Percentiles rank a stretch among this genome's conserved stretches.
Conservation (phyloP, 2,797 vertebrate species). For the Salarias fasciatus region DNA sequence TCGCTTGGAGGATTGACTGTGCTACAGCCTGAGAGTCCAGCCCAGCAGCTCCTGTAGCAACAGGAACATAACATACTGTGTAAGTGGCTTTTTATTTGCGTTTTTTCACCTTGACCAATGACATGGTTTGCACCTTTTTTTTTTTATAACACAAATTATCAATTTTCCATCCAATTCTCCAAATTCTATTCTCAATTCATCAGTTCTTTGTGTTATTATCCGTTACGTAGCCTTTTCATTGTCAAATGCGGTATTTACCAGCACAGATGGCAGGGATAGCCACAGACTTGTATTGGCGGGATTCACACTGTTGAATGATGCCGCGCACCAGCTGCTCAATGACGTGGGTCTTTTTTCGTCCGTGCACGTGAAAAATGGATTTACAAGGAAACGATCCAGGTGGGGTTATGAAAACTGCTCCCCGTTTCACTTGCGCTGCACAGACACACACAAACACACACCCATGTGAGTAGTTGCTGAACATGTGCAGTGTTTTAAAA, state of each 20-base stretch:
- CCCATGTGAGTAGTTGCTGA: neutral
- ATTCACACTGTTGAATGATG: constrained; percentile 55
- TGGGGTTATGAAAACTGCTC: constrained; percentile 33
- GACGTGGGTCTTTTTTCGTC: constrained; percentile 1
- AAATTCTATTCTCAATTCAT: no score
- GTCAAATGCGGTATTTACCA: no score
- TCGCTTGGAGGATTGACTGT: constrained; percentile 56
- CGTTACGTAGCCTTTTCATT: no score
- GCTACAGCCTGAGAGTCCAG: constrained; percentile 60
- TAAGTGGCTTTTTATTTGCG: no score
- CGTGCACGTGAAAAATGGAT: constrained; percentile 68
- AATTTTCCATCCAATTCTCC: no score
- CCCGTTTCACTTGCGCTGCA: neutral
- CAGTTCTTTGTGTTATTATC: no score
- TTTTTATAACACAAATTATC: no score
- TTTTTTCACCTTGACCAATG: no score
- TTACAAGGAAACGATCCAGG: constrained; percentile 64
- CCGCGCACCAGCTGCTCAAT: constrained; percentile 45
- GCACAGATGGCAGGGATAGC: constrained; percentile 76
- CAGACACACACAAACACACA: constrained; percentile 19
- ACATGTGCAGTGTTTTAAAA: no score
- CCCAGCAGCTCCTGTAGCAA: constrained; percentile 62
- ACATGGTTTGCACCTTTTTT: no score
- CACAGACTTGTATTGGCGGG: constrained; percentile 38
- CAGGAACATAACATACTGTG: neutral